Base-by-base conservation (phyloP, 2,888 invertebrate genomes). In the Machimus atricapillus region DNA sequence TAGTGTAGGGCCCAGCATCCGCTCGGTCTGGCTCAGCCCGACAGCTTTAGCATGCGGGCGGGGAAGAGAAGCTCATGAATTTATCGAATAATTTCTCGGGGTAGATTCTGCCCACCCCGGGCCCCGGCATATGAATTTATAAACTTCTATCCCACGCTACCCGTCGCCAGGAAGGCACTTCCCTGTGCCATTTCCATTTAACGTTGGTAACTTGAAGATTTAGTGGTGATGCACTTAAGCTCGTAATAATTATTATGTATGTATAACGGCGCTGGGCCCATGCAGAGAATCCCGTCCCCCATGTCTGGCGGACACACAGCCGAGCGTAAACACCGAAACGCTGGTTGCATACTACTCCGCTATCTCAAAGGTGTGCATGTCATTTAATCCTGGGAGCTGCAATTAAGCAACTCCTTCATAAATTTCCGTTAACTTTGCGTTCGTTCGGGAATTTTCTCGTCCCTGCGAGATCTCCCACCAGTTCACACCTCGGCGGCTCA, bases 341-440 rank as follows among this genome's bases (percentile, higher is more conserved):
- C 34, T 74, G 19, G 31, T 8, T n/a, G 23, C 19, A 4, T 76
- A 56, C 78, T 77, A 83, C 73, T 88, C 76, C 78, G 16, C 43
- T 4, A 3, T 14, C 4, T 46, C 43, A 16, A 89, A 89, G 89
- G 89, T 91, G 91, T 91, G 90, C 90, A 90, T 91, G 91, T 91
- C 91, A 90, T 91, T 91, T 91, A 91, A 91, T 91, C 90, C 90
- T 91, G 89, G 90, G 90, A 92, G 91, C 90, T 91, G 91, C 91
- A 92, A 92, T 92, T 91, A 92, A 91, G 91, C 91, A 91, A 92
- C 91, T 91, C 91, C 91, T 91, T 91, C 91, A 91, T 91, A 91
- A 91, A 91, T 91, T 91, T 91, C 89, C 90, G 89, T 90, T 89
- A 90, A 90, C 89, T 90, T 90, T 89, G 89, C 90, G 89, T 89